These are phyloP conservation scores for Porites divaricata DNA, from an alignment of 92 coral and sea anemone genomes.

Conservation along the genomic window DNA sequence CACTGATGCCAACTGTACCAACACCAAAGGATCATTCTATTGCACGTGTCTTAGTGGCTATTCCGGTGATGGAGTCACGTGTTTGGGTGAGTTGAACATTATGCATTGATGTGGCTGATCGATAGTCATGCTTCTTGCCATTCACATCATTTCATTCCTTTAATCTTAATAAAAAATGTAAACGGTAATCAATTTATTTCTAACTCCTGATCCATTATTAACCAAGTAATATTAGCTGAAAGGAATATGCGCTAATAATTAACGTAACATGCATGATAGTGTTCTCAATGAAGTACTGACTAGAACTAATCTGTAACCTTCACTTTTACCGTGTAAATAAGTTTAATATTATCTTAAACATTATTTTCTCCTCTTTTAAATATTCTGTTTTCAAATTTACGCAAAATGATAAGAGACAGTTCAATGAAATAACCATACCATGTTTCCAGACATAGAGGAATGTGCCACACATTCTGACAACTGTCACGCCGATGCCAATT, in stretches of 20 bases:
- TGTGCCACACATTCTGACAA: slow-evolving; percentile 50
- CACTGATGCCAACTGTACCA: slow-evolving; percentile 79
- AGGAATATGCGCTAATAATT: neutral
- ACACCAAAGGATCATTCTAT: slow-evolving; percentile 83
- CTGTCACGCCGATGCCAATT: slow-evolving; percentile 69
- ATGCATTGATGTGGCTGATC: neutral
- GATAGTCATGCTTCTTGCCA: neutral
- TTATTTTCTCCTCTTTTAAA: no score
- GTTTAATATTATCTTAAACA: no score
- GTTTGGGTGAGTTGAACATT: slow-evolving; percentile 46
- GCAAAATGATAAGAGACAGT: neutral
- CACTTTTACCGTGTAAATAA: neutral
- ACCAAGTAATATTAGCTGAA: no score
- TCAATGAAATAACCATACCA: neutral
- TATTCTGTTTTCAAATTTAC: no score
- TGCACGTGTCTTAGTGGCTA: slow-evolving; percentile 81
- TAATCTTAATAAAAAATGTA: no score
- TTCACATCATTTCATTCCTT: neutral
- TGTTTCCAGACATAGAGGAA: slow-evolving; percentile 53
- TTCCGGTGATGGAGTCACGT: slow-evolving; percentile 66
- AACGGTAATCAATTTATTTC: no score
- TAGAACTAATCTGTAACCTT: neutral
- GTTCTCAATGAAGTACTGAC: neutral
- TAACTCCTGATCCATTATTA: neutral
- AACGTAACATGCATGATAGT: neutral